phyloP scores from a whole-genome alignment of 2,888 invertebrate species.

The Chrysolina oricalcia region DNA sequence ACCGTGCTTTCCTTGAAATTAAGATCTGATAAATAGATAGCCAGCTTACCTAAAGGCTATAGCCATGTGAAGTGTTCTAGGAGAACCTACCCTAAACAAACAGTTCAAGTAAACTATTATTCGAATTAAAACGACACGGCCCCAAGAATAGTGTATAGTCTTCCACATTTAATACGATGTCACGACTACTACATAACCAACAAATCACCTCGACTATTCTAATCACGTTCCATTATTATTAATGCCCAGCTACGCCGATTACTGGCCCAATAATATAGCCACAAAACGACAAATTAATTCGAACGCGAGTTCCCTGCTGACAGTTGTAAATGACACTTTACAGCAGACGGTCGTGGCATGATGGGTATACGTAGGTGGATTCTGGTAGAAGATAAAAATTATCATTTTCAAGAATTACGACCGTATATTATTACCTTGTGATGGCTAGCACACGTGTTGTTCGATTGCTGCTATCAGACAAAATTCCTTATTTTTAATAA shows the following conservation, averaged over 20 bases:
- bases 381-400: constrained; percentile 39
- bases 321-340: constrained; percentile 40
- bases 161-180: background rate
- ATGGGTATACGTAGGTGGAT: constrained; percentile 23
- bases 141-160: too few relatives aligned
- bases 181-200: background rate
- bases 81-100: too few relatives aligned
- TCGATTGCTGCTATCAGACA: constrained; percentile 1
- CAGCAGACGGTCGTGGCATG: background rate
- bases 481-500: constrained; percentile 9
- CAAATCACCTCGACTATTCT: background rate
- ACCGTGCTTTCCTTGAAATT: too few relatives aligned
- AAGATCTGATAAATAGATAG: too few relatives aligned
- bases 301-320: constrained; percentile 40
- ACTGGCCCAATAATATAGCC: constrained; percentile 35
- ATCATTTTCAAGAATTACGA: constrained; percentile 40
- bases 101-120: too few relatives aligned
- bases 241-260: constrained; percentile 35
- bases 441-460: constrained; percentile 33
- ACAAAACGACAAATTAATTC: constrained; percentile 43
- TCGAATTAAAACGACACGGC: too few relatives aligned
- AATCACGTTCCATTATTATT: constrained; percentile 31
- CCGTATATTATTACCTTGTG: constrained; percentile 32
- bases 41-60: too few relatives aligned
- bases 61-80: too few relatives aligned